These are phyloP conservation scores for Xenops minutus DNA, from an alignment of 2,797 vertebrate genomes.

Conservation along the genomic window DNA sequence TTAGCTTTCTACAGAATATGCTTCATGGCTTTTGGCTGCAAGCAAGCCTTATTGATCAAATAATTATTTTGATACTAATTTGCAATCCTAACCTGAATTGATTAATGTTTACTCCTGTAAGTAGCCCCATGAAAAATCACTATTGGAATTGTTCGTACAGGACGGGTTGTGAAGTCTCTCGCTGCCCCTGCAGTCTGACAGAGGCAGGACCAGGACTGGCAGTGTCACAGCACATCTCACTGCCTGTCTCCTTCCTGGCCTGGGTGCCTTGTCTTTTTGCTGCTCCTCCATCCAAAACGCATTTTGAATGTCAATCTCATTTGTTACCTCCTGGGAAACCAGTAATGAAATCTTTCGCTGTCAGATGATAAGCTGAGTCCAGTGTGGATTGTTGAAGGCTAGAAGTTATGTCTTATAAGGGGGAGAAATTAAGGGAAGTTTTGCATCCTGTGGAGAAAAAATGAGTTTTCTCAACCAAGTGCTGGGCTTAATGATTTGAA, in stretches of 20 bases:
- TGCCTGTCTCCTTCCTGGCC: rapidly evolving
- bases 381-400: background rate
- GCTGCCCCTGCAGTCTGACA: background rate
- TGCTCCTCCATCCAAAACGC: background rate
- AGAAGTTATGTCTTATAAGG: background rate
- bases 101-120: background rate
- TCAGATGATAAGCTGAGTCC: background rate
- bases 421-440: background rate
- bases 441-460: background rate
- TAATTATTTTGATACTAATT: background rate
- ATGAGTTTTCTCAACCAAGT: background rate
- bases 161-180: background rate
- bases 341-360: background rate
- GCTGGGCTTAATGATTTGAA: background rate
- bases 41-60: background rate
- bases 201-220: rapidly evolving
- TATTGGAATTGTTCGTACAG: background rate
- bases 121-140: background rate
- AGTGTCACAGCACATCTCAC: background rate
- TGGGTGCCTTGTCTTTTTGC: background rate
- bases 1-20: background rate
- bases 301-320: background rate
- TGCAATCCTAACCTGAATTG: background rate
- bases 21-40: background rate
- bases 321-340: background rate